Evolutionary conservation across 2,888 invertebrate species (phyloP).

Genomic region (Cephus spinipes): DNA sequence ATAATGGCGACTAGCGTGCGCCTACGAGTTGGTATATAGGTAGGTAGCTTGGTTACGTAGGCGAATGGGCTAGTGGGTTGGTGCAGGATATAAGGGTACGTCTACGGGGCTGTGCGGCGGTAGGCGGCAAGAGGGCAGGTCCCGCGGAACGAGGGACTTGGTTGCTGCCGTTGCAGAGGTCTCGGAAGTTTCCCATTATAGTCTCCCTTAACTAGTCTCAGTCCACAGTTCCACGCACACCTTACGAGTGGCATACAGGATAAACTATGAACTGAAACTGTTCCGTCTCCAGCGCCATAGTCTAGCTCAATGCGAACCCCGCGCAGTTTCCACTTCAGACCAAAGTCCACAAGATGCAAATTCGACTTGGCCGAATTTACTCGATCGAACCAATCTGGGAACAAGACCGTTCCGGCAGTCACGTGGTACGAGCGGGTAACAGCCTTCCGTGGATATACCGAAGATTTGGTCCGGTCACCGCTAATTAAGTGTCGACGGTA

Average conservation of each 20-base stretch:
- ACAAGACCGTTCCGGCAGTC: conserved; percentile 18
- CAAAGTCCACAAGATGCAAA: conserved; percentile 60
- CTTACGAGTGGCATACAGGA: conserved; percentile 6
- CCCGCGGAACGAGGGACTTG: conserved; percentile 35
- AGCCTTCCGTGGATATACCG: neutral
- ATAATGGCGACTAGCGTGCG: conserved; percentile 30
- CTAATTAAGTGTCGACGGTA: neutral
- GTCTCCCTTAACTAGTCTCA: conserved; percentile 40
- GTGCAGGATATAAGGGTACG: too few relatives aligned
- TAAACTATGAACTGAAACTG: conserved; percentile 47
- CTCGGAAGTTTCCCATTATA: conserved; percentile 55
- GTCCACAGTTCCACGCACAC: conserved; percentile 14
- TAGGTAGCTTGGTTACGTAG: neutral
- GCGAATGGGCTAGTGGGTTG: neutral
- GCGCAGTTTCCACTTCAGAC: conserved; percentile 39
- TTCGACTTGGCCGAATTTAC: conserved; percentile 47
- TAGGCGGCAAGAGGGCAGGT: conserved; percentile 30
- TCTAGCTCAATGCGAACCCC: conserved; percentile 38
- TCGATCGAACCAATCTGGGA: conserved; percentile 49
- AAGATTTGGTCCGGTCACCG: neutral
- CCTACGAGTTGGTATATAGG: conserved; percentile 15
- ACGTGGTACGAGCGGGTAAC: conserved; percentile 14
- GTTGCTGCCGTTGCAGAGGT: conserved; percentile 34
- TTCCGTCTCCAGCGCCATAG: conserved; percentile 44
- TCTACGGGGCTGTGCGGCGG: neutral